Percentiles rank a stretch among this genome's conserved stretches.
Conservation (phyloP, 2,797 vertebrate species). For the Peromyscus aztecus region DNA sequence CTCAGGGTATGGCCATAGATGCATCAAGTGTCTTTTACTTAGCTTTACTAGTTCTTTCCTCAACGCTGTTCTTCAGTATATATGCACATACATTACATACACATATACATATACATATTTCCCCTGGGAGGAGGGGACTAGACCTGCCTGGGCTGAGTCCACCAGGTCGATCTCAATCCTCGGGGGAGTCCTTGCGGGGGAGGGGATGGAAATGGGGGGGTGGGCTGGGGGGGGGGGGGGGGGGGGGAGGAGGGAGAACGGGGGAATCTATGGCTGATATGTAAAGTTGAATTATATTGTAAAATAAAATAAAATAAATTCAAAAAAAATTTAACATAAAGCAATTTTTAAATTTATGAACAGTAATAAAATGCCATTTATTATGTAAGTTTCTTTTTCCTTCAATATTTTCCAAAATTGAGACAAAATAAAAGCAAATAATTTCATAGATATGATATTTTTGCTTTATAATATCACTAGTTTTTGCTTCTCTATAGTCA, state of each 20-base stretch:
- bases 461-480: not conserved
- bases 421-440: not conserved
- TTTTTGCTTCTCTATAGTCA: not conserved
- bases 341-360: not conserved
- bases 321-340: not conserved
- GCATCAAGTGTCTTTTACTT: not conserved
- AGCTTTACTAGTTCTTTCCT: not conserved
- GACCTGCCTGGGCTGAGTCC: no score
- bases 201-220: no score
- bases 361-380: not conserved
- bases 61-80: not conserved
- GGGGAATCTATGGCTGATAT: no score
- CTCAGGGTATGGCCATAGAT: not conserved
- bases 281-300: no score
- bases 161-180: no score
- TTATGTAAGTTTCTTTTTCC: not conserved
- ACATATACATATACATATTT: not conserved
- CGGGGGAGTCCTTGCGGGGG: no score
- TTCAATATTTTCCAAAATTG: not conserved
- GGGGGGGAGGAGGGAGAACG: no score
- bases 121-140: no score
- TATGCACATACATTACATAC: not conserved
- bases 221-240: no score
- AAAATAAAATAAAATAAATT: no score
- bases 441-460: not conserved